These are phyloP conservation scores for Nylanderia fulva DNA, from an alignment of 1,140 invertebrate species.

Conservation along the genomic window DNA sequence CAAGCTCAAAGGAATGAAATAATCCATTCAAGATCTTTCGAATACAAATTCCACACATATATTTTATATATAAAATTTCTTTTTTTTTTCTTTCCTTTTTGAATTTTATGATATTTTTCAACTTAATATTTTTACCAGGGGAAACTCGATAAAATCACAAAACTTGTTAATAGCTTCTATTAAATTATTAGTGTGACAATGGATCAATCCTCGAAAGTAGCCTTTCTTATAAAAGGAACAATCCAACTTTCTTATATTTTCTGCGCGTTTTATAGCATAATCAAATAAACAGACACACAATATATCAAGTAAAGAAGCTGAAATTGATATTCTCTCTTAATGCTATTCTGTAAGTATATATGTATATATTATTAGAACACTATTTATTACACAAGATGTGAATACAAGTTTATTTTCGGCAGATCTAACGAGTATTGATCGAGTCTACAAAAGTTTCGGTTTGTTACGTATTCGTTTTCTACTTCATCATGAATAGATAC, in stretches of 20 bases:
- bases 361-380: conserved; percentile 59
- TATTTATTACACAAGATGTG: conserved; percentile 69
- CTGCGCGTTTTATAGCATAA: conserved; percentile 66
- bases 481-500: conserved; percentile 41
- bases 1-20: background rate
- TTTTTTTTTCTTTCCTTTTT: background rate
- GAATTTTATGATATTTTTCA: conserved; percentile 11
- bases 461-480: conserved; percentile 51
- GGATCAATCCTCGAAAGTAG: conserved; percentile 77
- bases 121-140: background rate
- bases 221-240: conserved; percentile 78
- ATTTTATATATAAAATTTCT: background rate
- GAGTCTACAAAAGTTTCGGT: conserved; percentile 65
- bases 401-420: conserved; percentile 62
- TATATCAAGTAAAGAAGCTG: conserved; percentile 66
- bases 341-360: conserved; percentile 39
- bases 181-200: conserved; percentile 69
- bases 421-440: conserved; percentile 73
- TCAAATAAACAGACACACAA: conserved; percentile 76
- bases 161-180: background rate
- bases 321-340: conserved; percentile 50
- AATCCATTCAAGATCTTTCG: background rate
- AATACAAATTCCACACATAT: background rate
- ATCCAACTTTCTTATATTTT: conserved; percentile 76
- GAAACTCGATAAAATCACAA: background rate